A percentile compares a stretch with the other conserved stretches of the same genome.
Evolutionary conservation across 2,113 vertebrate genomes (phyloP).

Genomic region (Agapornis roseicollis): DNA sequence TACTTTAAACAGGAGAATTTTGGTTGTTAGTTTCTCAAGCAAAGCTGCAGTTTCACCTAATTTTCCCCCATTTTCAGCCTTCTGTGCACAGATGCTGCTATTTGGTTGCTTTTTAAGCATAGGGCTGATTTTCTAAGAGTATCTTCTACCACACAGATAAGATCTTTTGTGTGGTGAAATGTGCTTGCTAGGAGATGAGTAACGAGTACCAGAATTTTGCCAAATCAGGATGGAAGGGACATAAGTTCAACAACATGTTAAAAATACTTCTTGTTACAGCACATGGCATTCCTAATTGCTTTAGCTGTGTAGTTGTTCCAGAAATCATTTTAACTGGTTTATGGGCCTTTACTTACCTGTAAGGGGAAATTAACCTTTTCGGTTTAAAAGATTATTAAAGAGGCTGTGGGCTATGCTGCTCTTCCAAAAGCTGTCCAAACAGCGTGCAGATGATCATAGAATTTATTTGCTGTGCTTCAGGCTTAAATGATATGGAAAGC

Average conservation of each 20-base stretch:
- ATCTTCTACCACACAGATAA: background rate
- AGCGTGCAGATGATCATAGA: background rate
- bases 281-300: constrained; percentile 12
- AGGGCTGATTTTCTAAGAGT: background rate
- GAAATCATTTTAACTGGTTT: background rate
- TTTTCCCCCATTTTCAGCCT: background rate
- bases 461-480: background rate
- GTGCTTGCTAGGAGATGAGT: background rate
- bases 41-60: background rate
- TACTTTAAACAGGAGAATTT: background rate
- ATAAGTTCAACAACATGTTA: background rate
- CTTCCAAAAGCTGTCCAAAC: background rate
- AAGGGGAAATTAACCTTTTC: background rate
- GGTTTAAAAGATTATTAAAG: background rate
- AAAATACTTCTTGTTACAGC: background rate
- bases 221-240: background rate
- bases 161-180: constrained; percentile 2
- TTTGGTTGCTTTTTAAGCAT: background rate
- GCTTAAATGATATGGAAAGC: background rate
- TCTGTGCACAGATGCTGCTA: background rate
- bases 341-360: constrained; percentile 3
- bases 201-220: background rate
- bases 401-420: background rate
- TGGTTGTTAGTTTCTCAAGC: background rate
- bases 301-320: background rate